phyloP scores from a whole-genome alignment of 2,113 vertebrate genomes.

The Euleptes europaea region DNA sequence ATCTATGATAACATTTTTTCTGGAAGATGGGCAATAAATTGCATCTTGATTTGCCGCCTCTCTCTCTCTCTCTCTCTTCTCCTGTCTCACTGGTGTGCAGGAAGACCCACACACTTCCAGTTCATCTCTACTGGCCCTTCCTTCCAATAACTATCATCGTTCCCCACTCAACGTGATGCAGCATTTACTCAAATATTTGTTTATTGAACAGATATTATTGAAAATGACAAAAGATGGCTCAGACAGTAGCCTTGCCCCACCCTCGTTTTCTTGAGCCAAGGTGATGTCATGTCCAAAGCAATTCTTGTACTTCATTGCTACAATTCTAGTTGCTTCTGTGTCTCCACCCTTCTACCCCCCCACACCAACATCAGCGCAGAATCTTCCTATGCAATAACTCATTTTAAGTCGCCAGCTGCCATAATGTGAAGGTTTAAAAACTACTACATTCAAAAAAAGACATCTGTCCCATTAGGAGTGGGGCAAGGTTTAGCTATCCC shows the following conservation, averaged over 20 bases:
- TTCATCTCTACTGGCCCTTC: slow-evolving; percentile 44
- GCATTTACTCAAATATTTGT: slow-evolving; percentile 25
- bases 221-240: slow-evolving; percentile 41
- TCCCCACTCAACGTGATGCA: slow-evolving; percentile 31
- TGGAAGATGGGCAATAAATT: neutral
- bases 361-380: slow-evolving; percentile 9
- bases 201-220: slow-evolving; percentile 38
- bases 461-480: neutral
- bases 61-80: too few relatives aligned
- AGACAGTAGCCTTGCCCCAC: slow-evolving; percentile 69
- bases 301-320: slow-evolving; percentile 53
- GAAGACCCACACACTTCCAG: slow-evolving; percentile 26
- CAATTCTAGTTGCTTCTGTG: slow-evolving; percentile 39
- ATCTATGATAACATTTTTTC: neutral
- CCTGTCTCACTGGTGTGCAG: slow-evolving; percentile 5
- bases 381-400: neutral
- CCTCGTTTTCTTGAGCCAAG: slow-evolving; percentile 69
- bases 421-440: neutral
- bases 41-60: neutral
- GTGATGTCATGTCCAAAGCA: slow-evolving; percentile 68
- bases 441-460: slow-evolving; percentile 15
- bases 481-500: neutral
- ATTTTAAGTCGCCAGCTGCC: slow-evolving; percentile 26
- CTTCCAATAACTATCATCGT: slow-evolving; percentile 26
- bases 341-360: slow-evolving; percentile 37